Evolutionary conservation across 2,113 vertebrate genomes (phyloP).

Genomic region (Rattus rattus): DNA sequence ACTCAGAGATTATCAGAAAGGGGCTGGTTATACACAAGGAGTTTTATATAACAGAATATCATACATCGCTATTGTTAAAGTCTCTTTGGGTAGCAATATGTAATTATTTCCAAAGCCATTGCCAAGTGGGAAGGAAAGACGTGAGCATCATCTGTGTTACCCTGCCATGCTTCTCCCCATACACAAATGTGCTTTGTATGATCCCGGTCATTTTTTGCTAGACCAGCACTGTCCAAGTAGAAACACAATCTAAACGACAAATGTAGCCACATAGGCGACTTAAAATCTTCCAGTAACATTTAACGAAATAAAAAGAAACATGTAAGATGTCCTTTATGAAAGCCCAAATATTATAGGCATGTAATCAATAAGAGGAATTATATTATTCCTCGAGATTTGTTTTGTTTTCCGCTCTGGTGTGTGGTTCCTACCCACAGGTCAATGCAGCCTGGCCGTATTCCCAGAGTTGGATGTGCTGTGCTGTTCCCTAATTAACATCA

Average conservation of each 20-base stretch:
- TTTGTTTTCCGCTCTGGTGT: not conserved
- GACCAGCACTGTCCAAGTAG: not conserved
- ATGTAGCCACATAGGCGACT: not conserved
- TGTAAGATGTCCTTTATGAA: not conserved
- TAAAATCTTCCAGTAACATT: not conserved
- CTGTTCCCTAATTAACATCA: not conserved
- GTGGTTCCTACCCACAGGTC: not conserved
- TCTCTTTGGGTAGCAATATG: not conserved
- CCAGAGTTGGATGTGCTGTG: not conserved
- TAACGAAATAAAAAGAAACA: not conserved
- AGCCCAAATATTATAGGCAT: not conserved
- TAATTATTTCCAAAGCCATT: conserved; percentile 29
- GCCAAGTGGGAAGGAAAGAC: not conserved
- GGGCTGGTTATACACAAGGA: not conserved
- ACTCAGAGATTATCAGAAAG: not conserved
- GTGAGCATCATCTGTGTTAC: not conserved
- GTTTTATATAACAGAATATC: not conserved
- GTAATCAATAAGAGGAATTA: not conserved
- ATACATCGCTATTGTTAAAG: not conserved
- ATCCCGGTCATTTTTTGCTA: not conserved
- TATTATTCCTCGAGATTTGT: not conserved
- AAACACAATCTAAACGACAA: not conserved
- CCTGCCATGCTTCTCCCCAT: rapidly evolving
- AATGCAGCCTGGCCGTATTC: not conserved
- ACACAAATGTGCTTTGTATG: no score